phyloP scores from a whole-genome alignment of 2,888 invertebrate species.

The Drosophila fungiperda region DNA sequence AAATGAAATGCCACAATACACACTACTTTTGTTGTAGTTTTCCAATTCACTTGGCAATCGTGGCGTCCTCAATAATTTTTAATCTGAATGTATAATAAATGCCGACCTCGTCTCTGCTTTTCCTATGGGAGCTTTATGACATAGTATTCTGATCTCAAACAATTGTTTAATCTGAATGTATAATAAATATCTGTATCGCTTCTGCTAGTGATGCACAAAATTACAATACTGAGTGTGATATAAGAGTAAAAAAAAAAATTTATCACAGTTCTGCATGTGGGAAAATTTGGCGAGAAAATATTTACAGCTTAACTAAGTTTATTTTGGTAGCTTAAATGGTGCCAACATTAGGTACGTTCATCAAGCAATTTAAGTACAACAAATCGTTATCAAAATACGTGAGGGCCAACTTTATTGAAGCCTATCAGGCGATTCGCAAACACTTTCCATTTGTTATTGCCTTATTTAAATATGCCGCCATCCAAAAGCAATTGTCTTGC shows the following conservation, averaged over 20 bases:
- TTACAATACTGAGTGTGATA: not conserved
- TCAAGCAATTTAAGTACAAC: conserved; percentile 52
- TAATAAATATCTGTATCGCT: too few species aligned
- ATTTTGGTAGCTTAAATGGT: conserved; percentile 58
- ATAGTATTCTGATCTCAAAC: not conserved
- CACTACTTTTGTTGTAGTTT: conserved; percentile 54
- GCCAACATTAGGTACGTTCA: conserved; percentile 67
- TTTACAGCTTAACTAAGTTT: conserved; percentile 46
- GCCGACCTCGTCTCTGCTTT: too few species aligned
- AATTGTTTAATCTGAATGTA: not conserved
- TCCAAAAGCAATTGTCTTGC: conserved; percentile 39
- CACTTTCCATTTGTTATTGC: conserved; percentile 66
- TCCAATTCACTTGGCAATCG: conserved; percentile 69
- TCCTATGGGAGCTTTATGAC: not conserved
- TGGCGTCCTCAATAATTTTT: conserved; percentile 25
- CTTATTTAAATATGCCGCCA: conserved; percentile 59
- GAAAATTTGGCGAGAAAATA: conserved; percentile 50
- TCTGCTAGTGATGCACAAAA: too few species aligned
- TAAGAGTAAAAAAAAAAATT: conserved; percentile 29
- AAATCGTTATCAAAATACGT: conserved; percentile 69
- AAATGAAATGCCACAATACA: conserved; percentile 31
- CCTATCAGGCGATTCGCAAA: conserved; percentile 29
- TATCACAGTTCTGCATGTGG: conserved; percentile 65
- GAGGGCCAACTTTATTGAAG: conserved; percentile 50
- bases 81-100: too few species aligned